These are phyloP conservation scores for Nyctibius grandis DNA, from an alignment of 2,797 vertebrate species.

Conservation along the genomic window DNA sequence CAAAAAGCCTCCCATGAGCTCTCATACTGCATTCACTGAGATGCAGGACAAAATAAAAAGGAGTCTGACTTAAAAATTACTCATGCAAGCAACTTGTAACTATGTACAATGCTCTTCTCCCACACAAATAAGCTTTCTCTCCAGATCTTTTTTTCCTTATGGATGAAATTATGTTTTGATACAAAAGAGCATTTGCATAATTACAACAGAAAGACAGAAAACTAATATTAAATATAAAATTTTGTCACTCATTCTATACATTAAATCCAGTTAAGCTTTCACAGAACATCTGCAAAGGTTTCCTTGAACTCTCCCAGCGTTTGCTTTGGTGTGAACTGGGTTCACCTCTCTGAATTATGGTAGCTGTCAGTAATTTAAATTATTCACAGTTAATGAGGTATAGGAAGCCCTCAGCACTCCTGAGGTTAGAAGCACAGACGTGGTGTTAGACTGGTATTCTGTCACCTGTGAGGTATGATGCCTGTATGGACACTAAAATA, in stretches of 20 bases:
- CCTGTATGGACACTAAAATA: background rate
- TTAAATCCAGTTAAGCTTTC: background rate
- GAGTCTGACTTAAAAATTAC: background rate
- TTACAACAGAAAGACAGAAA: background rate
- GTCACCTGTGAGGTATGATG: background rate
- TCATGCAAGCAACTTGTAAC: background rate
- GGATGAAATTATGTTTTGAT: background rate
- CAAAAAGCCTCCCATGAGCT: background rate
- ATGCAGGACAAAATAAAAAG: background rate
- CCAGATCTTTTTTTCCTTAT: background rate
- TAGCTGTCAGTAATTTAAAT: background rate
- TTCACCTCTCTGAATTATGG: background rate
- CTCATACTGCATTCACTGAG: background rate
- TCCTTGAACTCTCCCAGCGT: background rate
- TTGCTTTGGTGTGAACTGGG: background rate
- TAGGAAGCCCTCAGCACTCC: background rate
- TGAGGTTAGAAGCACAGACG: background rate
- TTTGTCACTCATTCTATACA: background rate
- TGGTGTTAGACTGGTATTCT: background rate
- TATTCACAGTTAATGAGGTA: background rate
- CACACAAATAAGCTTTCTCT: background rate
- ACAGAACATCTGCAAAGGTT: background rate
- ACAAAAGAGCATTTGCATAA: conserved; percentile 8
- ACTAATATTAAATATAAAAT: background rate
- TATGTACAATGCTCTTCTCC: background rate